These are phyloP conservation scores for Zaprionus kolodkinae DNA, from an alignment of 1,140 invertebrate species.

Conservation along the genomic window DNA sequence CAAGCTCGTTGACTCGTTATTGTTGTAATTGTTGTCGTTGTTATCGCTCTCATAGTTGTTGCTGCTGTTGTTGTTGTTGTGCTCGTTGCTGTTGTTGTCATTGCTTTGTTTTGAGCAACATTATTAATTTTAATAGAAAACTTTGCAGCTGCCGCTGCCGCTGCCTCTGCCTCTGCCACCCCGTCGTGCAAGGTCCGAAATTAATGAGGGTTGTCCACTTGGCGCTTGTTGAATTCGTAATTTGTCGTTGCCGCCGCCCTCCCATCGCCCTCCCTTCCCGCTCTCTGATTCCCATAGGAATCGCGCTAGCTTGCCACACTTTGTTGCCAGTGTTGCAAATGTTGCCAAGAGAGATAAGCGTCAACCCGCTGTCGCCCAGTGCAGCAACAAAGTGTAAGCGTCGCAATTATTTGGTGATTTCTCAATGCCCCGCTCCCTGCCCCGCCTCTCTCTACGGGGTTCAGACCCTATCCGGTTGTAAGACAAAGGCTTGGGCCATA, in stretches of 20 bases:
- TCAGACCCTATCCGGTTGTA: conserved; percentile 17
- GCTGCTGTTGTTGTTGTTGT: conserved; percentile 26
- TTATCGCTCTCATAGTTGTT: conserved; percentile 36
- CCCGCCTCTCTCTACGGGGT: neutral
- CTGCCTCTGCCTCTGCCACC: neutral
- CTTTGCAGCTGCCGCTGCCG: conserved; percentile 41
- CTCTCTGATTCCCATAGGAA: conserved; percentile 64
- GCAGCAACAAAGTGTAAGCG: conserved; percentile 79
- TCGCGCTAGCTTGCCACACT: conserved; percentile 43
- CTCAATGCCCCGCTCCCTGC: conserved; percentile 47
- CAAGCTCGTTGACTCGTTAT: conserved; percentile 46
- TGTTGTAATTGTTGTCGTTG: conserved; percentile 43
- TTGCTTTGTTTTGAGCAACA: conserved; percentile 73
- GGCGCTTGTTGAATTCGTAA: conserved; percentile 82
- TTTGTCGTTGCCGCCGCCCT: conserved; percentile 59
- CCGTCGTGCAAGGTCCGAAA: conserved; percentile 46
- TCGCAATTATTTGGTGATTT: conserved; percentile 81
- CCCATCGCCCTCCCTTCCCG: neutral
- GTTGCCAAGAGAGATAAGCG: conserved; percentile 73
- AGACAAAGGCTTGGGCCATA: conserved; percentile 76
- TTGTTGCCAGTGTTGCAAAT: conserved; percentile 57
- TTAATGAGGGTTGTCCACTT: conserved; percentile 83
- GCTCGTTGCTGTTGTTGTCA: conserved; percentile 44
- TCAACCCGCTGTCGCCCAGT: conserved; percentile 37
- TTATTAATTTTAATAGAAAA: conserved; percentile 83